These are phyloP conservation scores for Listrodromus nycthemerus DNA, from an alignment of 2,888 invertebrate genomes.

Conservation along the genomic window DNA sequence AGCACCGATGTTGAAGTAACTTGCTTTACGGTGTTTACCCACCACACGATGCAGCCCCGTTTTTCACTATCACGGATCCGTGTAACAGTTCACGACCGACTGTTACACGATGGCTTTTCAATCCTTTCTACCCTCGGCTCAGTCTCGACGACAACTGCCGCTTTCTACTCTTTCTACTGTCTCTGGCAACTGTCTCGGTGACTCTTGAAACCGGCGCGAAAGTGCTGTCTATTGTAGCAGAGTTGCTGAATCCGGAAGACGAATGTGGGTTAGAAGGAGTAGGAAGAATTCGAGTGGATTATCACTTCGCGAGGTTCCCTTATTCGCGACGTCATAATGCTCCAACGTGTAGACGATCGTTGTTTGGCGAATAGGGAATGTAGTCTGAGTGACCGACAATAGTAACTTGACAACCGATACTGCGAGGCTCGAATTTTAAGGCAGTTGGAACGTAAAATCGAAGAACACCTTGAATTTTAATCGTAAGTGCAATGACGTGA, in stretches of 20 bases:
- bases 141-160: slow-evolving; percentile 31
- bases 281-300: slow-evolving; percentile 51
- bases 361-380: background rate
- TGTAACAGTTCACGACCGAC: slow-evolving; percentile 14
- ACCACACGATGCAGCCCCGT: background rate
- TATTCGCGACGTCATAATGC: slow-evolving; percentile 20
- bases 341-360: background rate
- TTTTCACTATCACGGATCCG: background rate
- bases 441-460: too few species aligned
- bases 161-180: slow-evolving; percentile 12
- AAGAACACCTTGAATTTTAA: too few species aligned
- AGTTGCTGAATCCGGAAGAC: slow-evolving; percentile 64
- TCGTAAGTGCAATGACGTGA: background rate
- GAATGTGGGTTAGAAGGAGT: slow-evolving; percentile 64
- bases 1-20: background rate
- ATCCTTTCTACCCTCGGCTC: slow-evolving; percentile 48
- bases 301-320: slow-evolving; percentile 44
- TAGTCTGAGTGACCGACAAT: background rate
- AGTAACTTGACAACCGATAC: background rate
- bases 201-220: slow-evolving; percentile 59
- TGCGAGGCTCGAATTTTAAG: too few species aligned
- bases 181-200: slow-evolving; percentile 48
- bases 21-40: background rate
- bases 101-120: slow-evolving; percentile 25
- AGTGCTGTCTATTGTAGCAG: slow-evolving; percentile 65